These are phyloP conservation scores for Protobothrops mucrosquamatus DNA, from an alignment of 2,113 vertebrate genomes.

Conservation along the genomic window DNA sequence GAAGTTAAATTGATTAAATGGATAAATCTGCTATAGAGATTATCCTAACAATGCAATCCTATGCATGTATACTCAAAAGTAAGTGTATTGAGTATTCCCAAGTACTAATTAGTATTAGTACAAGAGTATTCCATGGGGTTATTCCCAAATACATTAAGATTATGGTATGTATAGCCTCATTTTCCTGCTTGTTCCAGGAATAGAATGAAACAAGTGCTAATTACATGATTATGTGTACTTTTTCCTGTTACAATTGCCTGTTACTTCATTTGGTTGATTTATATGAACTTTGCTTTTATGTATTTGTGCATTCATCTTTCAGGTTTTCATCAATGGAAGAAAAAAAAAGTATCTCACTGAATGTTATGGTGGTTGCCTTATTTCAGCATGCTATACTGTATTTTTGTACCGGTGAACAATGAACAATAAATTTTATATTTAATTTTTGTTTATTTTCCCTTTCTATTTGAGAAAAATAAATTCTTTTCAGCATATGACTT, in stretches of 20 bases:
- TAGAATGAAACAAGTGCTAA: constrained; percentile 57
- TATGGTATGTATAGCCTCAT: constrained; percentile 22
- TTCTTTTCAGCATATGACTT: not conserved
- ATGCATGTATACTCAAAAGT: not conserved
- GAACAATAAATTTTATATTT: constrained; percentile 65
- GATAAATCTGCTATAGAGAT: constrained; percentile 31
- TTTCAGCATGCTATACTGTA: constrained; percentile 71
- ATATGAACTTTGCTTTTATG: constrained; percentile 27
- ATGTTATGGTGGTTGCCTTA: constrained; percentile 66
- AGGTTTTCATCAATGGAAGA: constrained; percentile 46
- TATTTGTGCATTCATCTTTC: constrained; percentile 49
- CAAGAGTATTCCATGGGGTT: not conserved
- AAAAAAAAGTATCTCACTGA: constrained; percentile 47
- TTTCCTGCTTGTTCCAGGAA: constrained; percentile 41
- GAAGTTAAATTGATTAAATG: constrained; percentile 17
- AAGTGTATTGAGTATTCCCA: not conserved
- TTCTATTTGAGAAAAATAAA: constrained; percentile 41
- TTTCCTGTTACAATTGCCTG: constrained; percentile 37
- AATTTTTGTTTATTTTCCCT: constrained; percentile 53
- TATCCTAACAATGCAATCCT: constrained; percentile 3
- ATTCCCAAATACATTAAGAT: not conserved
- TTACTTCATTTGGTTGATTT: constrained; percentile 51
- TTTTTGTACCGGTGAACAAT: constrained; percentile 71
- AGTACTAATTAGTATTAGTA: not conserved
- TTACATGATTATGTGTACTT: constrained; percentile 34